Percentiles rank a stretch among this genome's conserved stretches.
phyloP scores from a whole-genome alignment of 2,888 invertebrate genomes.

The Eubasilissa splendida region DNA sequence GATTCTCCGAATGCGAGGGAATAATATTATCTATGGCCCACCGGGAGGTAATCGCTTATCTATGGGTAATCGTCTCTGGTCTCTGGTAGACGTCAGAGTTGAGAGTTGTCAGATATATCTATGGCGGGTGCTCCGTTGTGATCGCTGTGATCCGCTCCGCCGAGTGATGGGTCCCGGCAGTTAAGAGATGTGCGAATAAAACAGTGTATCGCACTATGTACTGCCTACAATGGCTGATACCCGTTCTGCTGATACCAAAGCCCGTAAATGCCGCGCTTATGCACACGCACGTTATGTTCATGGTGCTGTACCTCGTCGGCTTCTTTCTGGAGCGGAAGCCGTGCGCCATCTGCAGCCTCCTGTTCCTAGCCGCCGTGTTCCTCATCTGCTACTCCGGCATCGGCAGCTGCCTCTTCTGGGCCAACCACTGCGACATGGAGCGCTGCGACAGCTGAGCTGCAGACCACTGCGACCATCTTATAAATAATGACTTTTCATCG shows the following conservation, averaged over 20 bases:
- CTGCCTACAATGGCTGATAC: slow-evolving; percentile 97
- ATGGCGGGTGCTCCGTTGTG: no score
- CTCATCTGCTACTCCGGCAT: slow-evolving; percentile 97
- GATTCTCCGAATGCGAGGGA: no score
- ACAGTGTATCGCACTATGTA: slow-evolving; percentile 77
- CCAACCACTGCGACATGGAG: slow-evolving; percentile 64
- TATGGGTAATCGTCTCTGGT: no score
- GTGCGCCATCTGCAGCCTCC: slow-evolving; percentile 96
- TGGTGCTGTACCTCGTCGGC: slow-evolving; percentile 95
- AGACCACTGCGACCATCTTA: background rate
- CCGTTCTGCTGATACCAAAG: slow-evolving; percentile 96
- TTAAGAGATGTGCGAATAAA: no score
- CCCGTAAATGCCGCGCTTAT: slow-evolving; percentile 96
- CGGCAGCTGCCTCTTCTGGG: slow-evolving; percentile 96
- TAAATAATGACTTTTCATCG: no score
- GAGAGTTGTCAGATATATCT: no score
- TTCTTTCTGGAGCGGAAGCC: slow-evolving; percentile 98
- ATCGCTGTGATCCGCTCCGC: no score
- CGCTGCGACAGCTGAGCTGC: slow-evolving; percentile 38
- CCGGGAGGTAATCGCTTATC: no score
- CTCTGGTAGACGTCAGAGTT: no score
- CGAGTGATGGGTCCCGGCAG: no score
- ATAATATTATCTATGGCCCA: no score
- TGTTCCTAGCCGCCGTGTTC: slow-evolving; percentile 94
- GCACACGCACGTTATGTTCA: slow-evolving; percentile 97